phyloP scores from a whole-genome alignment of 2,888 invertebrate genomes.

The Amphipoea oculea region DNA sequence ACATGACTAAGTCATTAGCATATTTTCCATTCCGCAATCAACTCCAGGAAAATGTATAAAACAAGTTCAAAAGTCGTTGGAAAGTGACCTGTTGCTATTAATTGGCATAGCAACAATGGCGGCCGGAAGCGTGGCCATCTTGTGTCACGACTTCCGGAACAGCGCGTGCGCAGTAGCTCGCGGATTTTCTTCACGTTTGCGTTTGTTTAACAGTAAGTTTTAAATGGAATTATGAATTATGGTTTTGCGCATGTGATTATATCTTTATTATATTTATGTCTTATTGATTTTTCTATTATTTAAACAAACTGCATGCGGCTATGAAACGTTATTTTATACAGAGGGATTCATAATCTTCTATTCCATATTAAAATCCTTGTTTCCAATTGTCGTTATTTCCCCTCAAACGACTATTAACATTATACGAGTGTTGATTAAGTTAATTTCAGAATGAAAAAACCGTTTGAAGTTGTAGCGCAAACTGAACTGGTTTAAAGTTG shows the following conservation, averaged over 20 bases:
- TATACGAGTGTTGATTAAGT: background rate
- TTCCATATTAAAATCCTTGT: too few relatives aligned
- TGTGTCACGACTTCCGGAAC: conserved; percentile 67
- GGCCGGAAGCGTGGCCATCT: conserved; percentile 67
- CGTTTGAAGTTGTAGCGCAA: background rate
- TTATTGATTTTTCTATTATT: too few relatives aligned
- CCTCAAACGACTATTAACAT: background rate
- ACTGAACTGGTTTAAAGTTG: background rate
- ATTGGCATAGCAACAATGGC: conserved; percentile 56
- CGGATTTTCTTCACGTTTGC: conserved; percentile 44
- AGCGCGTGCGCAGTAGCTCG: conserved; percentile 52
- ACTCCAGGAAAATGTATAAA: conserved; percentile 38
- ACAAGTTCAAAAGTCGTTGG: conserved; percentile 64
- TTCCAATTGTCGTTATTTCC: too few relatives aligned
- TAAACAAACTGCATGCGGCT: background rate
- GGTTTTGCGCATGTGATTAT: too few relatives aligned
- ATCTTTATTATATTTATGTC: too few relatives aligned
- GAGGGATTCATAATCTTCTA: background rate
- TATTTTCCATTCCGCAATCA: conserved; percentile 25
- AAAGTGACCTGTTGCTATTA: conserved; percentile 57
- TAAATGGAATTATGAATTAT: background rate
- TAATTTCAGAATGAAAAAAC: background rate
- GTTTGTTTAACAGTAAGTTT: conserved; percentile 14
- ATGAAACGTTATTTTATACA: background rate
- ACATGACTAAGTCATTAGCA: conserved; percentile 21